Percentiles rank a stretch among this genome's conserved stretches.
Conservation (phyloP, 2,888 invertebrate species). For the Camptogramma bilineatum region DNA sequence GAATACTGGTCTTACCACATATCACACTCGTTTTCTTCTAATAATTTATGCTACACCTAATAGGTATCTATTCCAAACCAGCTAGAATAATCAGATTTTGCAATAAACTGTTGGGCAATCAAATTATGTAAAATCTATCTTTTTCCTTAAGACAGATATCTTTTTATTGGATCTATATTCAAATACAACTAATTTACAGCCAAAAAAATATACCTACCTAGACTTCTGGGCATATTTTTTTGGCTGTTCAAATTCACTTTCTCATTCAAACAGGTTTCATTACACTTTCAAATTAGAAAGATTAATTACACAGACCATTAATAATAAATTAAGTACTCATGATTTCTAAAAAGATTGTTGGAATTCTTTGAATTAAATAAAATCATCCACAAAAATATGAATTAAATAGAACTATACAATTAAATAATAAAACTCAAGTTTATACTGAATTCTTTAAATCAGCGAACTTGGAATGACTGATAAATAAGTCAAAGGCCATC, state of each 20-base stretch:
- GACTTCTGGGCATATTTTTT: background rate
- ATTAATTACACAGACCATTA: background rate
- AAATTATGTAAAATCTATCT: background rate
- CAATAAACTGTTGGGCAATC: slow-evolving; percentile 5
- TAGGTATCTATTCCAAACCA: slow-evolving; percentile 11
- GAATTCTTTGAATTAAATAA: background rate
- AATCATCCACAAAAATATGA: background rate
- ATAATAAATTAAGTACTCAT: background rate
- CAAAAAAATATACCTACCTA: too few species aligned
- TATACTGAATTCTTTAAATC: background rate
- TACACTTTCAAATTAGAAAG: background rate
- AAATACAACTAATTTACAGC: background rate
- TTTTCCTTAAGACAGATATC: background rate
- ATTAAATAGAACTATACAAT: too few species aligned
- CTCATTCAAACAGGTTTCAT: background rate
- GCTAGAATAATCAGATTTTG: slow-evolving; percentile 10
- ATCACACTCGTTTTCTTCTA: slow-evolving; percentile 40
- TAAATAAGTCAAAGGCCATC: slow-evolving; percentile 27
- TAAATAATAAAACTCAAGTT: background rate
- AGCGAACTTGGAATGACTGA: slow-evolving; percentile 6
- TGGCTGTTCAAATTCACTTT: slow-evolving; percentile 2
- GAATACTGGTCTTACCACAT: slow-evolving; percentile 60
- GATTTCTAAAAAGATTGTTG: slow-evolving; percentile 15
- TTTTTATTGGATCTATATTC: background rate
- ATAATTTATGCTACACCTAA: slow-evolving; percentile 23